Conservation (phyloP, 2,113 vertebrate genomes). For the Lepus timidus region DNA sequence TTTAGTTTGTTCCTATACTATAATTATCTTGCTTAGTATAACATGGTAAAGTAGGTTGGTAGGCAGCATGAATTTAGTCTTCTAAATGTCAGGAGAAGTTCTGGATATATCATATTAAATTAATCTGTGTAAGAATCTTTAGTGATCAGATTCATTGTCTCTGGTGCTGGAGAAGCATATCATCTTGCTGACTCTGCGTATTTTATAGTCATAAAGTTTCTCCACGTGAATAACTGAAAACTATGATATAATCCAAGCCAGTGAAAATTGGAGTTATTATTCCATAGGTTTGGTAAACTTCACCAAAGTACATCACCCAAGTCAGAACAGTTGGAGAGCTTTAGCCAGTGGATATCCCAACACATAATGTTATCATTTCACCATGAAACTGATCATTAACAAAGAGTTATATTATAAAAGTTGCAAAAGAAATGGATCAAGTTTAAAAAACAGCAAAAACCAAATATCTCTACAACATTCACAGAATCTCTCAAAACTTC, state of each 20-base stretch:
- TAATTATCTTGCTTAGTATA: not conserved
- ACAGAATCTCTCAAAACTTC: not conserved
- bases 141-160: not conserved
- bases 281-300: not conserved
- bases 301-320: not conserved
- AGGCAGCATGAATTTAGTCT: not conserved
- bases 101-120: not conserved
- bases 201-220: not conserved
- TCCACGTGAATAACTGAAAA: not conserved
- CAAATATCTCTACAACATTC: not conserved
- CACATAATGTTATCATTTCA: not conserved
- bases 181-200: not conserved
- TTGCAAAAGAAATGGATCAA: not conserved
- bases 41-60: not conserved
- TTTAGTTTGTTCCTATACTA: not conserved
- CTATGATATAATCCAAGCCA: not conserved
- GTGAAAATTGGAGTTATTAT: not conserved
- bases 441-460: not conserved
- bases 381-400: not conserved
- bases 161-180: not conserved
- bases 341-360: not conserved
- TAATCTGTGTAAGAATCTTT: not conserved
- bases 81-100: not conserved
- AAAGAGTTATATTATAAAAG: not conserved
- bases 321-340: not conserved